These are phyloP conservation scores for Erythrocebus patas DNA, from an alignment of 2,113 vertebrate genomes.

Conservation along the genomic window DNA sequence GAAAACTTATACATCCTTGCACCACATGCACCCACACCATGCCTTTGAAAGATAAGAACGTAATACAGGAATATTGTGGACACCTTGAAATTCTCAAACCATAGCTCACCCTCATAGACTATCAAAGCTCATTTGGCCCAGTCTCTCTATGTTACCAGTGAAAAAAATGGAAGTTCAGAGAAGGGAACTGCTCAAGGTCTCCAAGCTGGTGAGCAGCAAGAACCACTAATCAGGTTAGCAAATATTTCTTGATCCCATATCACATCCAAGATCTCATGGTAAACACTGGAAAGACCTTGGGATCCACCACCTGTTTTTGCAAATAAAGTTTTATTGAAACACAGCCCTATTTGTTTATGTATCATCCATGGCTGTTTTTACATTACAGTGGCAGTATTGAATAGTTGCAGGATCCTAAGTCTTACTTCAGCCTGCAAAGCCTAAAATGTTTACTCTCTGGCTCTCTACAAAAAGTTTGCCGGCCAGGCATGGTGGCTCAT, in stretches of 20 bases:
- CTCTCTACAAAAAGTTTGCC: neutral
- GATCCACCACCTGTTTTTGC: neutral
- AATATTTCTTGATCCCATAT: neutral
- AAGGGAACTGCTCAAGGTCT: neutral
- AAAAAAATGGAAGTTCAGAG: neutral
- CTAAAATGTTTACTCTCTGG: neutral
- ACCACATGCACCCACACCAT: accelerated
- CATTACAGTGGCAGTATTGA: neutral
- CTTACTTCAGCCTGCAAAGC: too few species aligned
- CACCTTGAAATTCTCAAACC: neutral
- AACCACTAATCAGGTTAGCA: neutral
- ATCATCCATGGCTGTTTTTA: neutral
- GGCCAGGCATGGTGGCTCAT: accelerated
- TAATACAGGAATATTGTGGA: neutral
- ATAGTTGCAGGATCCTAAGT: neutral
- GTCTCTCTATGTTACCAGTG: neutral
- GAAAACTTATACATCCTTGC: neutral
- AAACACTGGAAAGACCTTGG: neutral
- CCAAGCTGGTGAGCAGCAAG: neutral
- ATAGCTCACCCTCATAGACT: accelerated
- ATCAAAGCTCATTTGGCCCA: too few species aligned
- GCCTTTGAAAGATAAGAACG: neutral
- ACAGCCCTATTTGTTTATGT: neutral
- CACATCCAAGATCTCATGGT: neutral
- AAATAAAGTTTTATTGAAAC: slow-evolving; percentile 50